phyloP scores from a whole-genome alignment of 2,888 invertebrate species.

The Calliphora vomitoria region DNA sequence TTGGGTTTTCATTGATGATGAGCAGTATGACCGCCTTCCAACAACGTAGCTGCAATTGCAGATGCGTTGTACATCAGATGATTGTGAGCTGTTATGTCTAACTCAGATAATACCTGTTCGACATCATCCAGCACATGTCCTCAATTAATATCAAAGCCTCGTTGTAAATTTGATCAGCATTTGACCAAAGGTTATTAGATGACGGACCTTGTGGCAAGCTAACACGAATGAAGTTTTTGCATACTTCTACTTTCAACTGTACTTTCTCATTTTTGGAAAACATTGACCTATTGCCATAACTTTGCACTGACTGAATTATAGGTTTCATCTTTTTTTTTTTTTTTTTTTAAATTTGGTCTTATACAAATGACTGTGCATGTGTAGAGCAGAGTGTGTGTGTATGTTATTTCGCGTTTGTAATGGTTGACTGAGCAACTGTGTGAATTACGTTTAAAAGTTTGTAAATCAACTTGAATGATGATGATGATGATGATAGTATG shows the following conservation, averaged over 20 bases:
- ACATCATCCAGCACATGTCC: too few relatives aligned
- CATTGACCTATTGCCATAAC: slow-evolving; percentile 13
- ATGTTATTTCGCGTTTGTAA: slow-evolving; percentile 31
- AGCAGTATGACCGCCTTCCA: too few relatives aligned
- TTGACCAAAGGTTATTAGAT: too few relatives aligned
- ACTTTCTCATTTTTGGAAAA: not conserved
- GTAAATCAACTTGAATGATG: slow-evolving; percentile 72
- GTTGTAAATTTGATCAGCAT: too few relatives aligned
- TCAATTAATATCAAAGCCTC: too few relatives aligned
- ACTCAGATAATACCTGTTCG: too few relatives aligned
- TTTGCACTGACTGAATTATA: slow-evolving; percentile 25
- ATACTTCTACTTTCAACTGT: not conserved
- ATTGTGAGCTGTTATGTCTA: too few relatives aligned
- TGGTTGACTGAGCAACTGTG: slow-evolving; percentile 64
- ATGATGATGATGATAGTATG: slow-evolving; percentile 60
- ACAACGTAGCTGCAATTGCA: too few relatives aligned
- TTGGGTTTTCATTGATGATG: too few relatives aligned
- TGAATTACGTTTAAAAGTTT: slow-evolving; percentile 71
- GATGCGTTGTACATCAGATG: too few relatives aligned
- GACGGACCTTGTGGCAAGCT: too few relatives aligned
- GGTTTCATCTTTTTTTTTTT: slow-evolving; percentile 33
- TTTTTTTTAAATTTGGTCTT: not conserved
- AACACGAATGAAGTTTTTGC: too few relatives aligned
- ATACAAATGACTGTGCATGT: not conserved
- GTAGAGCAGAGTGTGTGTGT: not conserved